Evolutionary conservation across 2,888 invertebrate species (phyloP).

Genomic region (Lycocerus yunnanus): DNA sequence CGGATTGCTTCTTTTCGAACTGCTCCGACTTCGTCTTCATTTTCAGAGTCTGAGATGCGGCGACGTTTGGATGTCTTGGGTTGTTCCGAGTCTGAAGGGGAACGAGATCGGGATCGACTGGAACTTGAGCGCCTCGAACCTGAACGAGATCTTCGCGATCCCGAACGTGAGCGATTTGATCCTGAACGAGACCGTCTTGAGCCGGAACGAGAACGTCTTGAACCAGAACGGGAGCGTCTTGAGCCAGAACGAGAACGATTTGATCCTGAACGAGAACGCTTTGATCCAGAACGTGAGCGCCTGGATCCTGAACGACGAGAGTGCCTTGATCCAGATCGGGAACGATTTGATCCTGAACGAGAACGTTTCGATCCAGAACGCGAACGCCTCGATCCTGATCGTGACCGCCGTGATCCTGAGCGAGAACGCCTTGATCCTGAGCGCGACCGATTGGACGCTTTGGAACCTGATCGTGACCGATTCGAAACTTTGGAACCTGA

Average conservation of each 20-base stretch:
- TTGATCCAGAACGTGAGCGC: conserved; percentile 44
- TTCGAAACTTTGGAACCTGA: conserved; percentile 2
- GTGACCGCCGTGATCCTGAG: conserved; percentile 26
- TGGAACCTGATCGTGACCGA: conserved; percentile 34
- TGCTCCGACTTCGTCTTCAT: conserved; percentile 51
- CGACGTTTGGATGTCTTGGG: conserved; percentile 36
- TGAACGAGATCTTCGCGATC: conserved; percentile 41
- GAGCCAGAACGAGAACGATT: conserved; percentile 39
- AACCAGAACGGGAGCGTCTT: conserved; percentile 34
- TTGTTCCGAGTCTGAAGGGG: conserved; percentile 44
- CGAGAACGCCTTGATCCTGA: conserved; percentile 25
- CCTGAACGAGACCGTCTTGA: conserved; percentile 43
- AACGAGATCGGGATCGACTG: conserved; percentile 42
- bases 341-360: conserved; percentile 36
- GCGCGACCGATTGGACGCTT: conserved; percentile 25
- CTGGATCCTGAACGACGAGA: conserved; percentile 34
- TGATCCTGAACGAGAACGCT: conserved; percentile 41
- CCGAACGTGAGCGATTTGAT: conserved; percentile 32
- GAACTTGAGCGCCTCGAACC: conserved; percentile 46
- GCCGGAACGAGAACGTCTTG: conserved; percentile 39
- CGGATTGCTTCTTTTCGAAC: conserved; percentile 44
- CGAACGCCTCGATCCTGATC: conserved; percentile 42
- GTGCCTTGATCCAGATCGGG: conserved; percentile 35
- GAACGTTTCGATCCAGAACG: conserved; percentile 40
- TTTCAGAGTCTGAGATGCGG: conserved; percentile 65